Evolutionary conservation across 2,888 invertebrate species (phyloP), one percentile per base, ranked within the genome.

Genomic region (Cacoxenus indagator): DNA sequence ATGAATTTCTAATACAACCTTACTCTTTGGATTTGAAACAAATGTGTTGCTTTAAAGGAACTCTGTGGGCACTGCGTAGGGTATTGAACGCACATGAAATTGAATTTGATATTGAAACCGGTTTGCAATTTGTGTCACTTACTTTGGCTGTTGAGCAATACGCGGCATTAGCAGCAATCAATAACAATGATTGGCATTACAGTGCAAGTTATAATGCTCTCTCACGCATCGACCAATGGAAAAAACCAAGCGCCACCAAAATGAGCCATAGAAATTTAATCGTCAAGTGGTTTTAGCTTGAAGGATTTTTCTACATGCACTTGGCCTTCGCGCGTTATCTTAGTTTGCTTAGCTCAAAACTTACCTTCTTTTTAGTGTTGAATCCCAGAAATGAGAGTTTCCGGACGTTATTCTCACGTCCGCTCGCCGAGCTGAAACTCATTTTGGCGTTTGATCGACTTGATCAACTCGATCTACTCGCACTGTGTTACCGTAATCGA

Each of bases 361-460:
- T 87, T 73, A 88, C 90, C 90, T 90, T 84, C 70, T 86, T 85
- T 59, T 84, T 86, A 54, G 91, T 90, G 71, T 91, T 90, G 84
- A 93, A 93, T 78, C 94, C 93, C 73, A 94, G 90, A 87, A 94
- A 94, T 64, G 93, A 93, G 67, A 94, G 89, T 86, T 94, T 94
- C 87, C 92, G 91, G 83, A 91, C 91, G 84, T 91, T 91, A 78
- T 90, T 90, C 79, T 90, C 90, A 66, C 83, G 78, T 70, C 84
- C 83, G 72, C 85, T 84, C 76, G 85, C 87, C 82, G 87, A 87
- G 73, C 85, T 87, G 81, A 83, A 84, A 71, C 86, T 85, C 86
- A 85, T 82, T 19, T 4, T 26, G 9, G n/a, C 17, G 0, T 5
- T 11, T 11, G 11, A 31, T 26, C 71, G 81, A 79, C 77, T 82